A percentile compares a stretch with the other conserved stretches of the same genome.
phyloP scores from a whole-genome alignment of 2,113 vertebrate species.

The Vulpes vulpes region DNA sequence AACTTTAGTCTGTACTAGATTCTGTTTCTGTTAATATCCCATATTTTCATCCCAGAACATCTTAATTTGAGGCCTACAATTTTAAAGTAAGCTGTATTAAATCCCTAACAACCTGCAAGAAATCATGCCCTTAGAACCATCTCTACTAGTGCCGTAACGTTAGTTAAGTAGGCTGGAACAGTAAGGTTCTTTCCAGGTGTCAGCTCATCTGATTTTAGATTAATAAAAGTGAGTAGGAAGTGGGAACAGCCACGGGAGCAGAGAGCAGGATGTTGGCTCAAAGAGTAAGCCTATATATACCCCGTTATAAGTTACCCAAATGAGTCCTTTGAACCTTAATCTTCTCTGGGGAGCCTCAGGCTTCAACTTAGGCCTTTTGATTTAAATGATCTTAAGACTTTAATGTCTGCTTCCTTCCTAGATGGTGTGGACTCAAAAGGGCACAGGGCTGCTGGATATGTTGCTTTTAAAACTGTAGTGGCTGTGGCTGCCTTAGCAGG shows the following conservation, averaged over 20 bases:
- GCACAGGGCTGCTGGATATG: background rate
- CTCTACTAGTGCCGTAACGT: background rate
- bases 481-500: background rate
- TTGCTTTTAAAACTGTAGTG: background rate
- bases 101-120: background rate
- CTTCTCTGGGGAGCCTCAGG: background rate
- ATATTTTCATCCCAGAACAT: background rate
- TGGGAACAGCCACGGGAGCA: background rate
- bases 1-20: background rate
- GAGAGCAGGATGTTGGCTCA: background rate
- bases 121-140: background rate
- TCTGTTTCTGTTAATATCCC: background rate
- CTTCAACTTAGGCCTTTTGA: background rate
- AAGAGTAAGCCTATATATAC: background rate
- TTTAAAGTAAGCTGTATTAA: background rate
- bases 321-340: background rate
- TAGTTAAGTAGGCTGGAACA: background rate
- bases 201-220: background rate
- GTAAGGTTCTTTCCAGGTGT: background rate
- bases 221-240: background rate
- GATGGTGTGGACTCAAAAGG: background rate
- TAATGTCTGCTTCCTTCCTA: slow-evolving; percentile 51
- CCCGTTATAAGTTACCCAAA: background rate
- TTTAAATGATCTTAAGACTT: background rate
- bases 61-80: slow-evolving; percentile 2